Base-by-base conservation (phyloP, 2,797 vertebrate species). In the Gallinago nigripennis region DNA sequence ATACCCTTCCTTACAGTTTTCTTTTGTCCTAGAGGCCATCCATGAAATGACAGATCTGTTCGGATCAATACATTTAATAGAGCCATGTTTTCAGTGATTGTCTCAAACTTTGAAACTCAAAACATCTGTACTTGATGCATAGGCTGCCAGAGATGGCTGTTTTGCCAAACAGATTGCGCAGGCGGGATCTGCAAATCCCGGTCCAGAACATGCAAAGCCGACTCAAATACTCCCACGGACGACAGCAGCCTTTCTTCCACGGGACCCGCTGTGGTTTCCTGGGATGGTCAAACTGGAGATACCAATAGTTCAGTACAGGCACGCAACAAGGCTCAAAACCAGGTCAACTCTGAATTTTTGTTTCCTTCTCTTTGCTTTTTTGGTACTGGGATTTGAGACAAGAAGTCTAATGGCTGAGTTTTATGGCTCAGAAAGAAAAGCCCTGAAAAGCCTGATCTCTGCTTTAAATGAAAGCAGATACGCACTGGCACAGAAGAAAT, bases 391-490 rank as follows among this genome's bases (percentile, higher is more conserved):
- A 69, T 54, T 86, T 92, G 46, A 94, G 51, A 79, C 76, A 79
- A 88, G 37, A 88, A 86, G 23, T 60, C 65, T 81, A 84, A 93
- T 27, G n/a, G 39, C 46, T 92, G 73, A 2, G 11, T 72, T 95
- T 90, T 79, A 90, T 4, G 19, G 54, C 48, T 86, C 56, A 76
- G 46, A 79, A 80, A 75, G 69, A 53, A 88, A 79, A 92, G 33
- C 43, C 54, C 92, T 77, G 54, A 68, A 88, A 87, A 88, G 33
- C 24, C 63, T 30, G 10, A 64, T 84, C 46, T 9, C 16, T 46
- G 16, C 60, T 77, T 91, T 94, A 91, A 94, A 84, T 57, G 56
- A 94, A 90, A 86, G 37, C 90, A 92, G 73, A 88, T 73, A 92
- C 66, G 60, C 48, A 61, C 6, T 19, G 1, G 0, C 31, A 78